Evolutionary conservation across 2,113 vertebrate genomes (phyloP).

Genomic region (Serinus canaria): DNA sequence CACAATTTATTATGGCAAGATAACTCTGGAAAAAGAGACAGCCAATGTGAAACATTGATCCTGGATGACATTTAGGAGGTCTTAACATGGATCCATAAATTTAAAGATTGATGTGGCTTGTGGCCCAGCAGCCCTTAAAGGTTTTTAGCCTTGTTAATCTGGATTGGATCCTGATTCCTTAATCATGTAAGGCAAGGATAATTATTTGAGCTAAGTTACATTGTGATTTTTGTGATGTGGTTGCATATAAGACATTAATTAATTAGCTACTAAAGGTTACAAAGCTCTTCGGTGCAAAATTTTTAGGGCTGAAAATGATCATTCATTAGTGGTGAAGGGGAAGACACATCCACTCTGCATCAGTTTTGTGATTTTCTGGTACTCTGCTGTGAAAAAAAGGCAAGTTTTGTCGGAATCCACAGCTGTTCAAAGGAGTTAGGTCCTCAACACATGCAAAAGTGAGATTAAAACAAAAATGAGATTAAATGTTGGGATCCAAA

Average conservation of each 20-base stretch:
- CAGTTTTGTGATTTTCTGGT: background rate
- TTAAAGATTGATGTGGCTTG: background rate
- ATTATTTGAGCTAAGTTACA: background rate
- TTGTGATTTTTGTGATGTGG: background rate
- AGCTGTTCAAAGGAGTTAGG: background rate
- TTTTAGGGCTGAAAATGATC: background rate
- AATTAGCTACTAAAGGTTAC: background rate
- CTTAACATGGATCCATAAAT: background rate
- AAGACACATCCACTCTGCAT: background rate
- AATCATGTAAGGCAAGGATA: background rate
- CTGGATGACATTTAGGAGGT: background rate
- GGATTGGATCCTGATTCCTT: background rate
- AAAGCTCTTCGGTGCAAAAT: background rate
- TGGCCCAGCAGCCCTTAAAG: background rate
- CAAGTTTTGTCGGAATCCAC: background rate
- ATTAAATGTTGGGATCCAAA: background rate
- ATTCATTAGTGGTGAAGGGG: background rate
- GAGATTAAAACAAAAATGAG: background rate
- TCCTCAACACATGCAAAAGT: background rate
- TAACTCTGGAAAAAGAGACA: background rate
- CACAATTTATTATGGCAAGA: background rate
- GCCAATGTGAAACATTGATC: background rate
- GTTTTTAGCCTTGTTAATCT: background rate
- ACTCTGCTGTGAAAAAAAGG: background rate
- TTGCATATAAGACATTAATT: background rate